These are phyloP conservation scores for Orcinus orca DNA, from an alignment of 2,113 vertebrate genomes.

Conservation along the genomic window DNA sequence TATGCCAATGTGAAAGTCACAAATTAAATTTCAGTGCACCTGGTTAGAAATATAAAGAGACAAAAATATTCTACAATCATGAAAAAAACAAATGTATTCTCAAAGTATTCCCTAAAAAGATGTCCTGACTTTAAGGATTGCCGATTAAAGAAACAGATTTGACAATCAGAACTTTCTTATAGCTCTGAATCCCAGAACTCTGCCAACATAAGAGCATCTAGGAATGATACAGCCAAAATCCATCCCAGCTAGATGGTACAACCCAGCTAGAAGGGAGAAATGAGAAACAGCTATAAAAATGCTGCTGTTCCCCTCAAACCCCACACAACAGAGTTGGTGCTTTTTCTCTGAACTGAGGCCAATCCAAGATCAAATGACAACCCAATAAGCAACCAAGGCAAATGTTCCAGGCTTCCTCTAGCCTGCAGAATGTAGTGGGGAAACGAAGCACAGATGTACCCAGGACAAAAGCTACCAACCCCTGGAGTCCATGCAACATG, in stretches of 20 bases:
- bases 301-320: not conserved
- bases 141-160: not conserved
- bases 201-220: not conserved
- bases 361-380: not conserved
- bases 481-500: not conserved
- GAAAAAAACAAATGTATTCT: not conserved
- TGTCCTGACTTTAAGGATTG: not conserved
- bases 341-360: not conserved
- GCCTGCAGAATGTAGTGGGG: not conserved
- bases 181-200: not conserved
- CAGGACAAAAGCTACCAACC: not conserved
- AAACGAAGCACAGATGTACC: not conserved
- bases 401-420: not conserved
- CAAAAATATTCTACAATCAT: not conserved
- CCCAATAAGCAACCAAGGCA: not conserved
- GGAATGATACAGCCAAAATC: not conserved
- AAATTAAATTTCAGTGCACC: conserved; percentile 8
- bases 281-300: conserved; percentile 5
- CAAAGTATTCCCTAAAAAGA: conserved; percentile 34
- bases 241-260: not conserved
- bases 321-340: not conserved
- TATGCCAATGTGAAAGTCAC: not conserved
- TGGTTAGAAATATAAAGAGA: not conserved
- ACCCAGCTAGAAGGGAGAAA: not conserved
- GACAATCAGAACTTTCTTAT: not conserved